Evolutionary conservation across 2,797 vertebrate species (phyloP), one percentile per base, ranked within the genome.

Genomic region (Phataginus tricuspis): DNA sequence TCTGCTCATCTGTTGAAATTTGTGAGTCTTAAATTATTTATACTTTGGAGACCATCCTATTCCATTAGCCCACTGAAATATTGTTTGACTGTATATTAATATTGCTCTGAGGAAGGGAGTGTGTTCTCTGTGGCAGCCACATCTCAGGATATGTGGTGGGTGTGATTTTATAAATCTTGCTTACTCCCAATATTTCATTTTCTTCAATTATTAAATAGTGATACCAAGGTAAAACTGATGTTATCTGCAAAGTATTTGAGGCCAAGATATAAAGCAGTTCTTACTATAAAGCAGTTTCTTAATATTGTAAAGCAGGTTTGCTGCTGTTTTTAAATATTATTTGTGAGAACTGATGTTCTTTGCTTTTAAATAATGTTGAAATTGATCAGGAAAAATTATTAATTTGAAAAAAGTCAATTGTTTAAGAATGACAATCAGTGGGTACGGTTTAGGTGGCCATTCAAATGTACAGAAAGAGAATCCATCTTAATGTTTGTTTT

Each of bases 261-360:
- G 74, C 75, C 39, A 34, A 55, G 34, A 37, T 51, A 57, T 27
- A 34, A 95, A 79, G 63, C 5, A 37, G 27, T 61, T 78, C 59
- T 88, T 90, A 37, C 53, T 71, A 39, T 39, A 39, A 39, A 39
- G 39, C 39, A 39, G 23, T 85, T 59, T 66, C n/a, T 53, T 91
- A 64, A 9, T 82, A 53, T 66, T 79, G 71, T 57, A 72, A 59
- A 39, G 34, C 39, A 72, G 71, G 51, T 85, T 83, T 79, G 49
- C 64, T 95, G 61, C 49, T 72, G 37, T 66, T 96, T 96, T 79
- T 16, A 90, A 95, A 95, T 63, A 55, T 51, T 74, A 51, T 66
- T 72, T 79, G n/a, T 96, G 89, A 90, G 45, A 90, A 61, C 37
- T 5, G 34, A 63, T 64, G 13, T 80, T 49, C 51, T 96, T 95